Evolutionary conservation across 2,797 vertebrate species (phyloP).

Genomic region (Pangasius macronema): DNA sequence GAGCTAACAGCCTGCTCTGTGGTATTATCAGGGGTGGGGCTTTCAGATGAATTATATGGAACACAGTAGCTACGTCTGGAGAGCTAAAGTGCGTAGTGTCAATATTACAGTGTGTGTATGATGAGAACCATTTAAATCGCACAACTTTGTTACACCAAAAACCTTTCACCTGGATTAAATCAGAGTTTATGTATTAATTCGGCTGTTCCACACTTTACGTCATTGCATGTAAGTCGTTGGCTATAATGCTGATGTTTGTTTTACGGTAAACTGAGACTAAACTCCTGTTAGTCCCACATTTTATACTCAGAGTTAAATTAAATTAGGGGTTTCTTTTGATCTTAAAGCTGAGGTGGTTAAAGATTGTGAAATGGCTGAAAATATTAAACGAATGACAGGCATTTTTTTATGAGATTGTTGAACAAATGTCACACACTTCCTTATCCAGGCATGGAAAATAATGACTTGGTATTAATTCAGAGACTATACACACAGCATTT

Average conservation of each 20-base stretch:
- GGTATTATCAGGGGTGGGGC: constrained; percentile 4
- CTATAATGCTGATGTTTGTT: neutral
- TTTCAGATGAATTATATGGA: neutral
- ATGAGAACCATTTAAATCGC: neutral
- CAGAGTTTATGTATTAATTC: neutral
- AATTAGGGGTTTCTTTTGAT: neutral
- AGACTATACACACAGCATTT: neutral
- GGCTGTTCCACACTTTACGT: neutral
- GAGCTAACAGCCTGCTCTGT: constrained; percentile 2
- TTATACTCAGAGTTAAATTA: neutral
- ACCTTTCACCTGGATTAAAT: neutral
- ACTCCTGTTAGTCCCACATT: neutral
- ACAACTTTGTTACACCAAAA: neutral
- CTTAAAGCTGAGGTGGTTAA: neutral
- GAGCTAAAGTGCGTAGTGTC: neutral
- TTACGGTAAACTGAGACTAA: neutral
- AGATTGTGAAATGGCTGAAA: neutral
- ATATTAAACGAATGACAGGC: neutral
- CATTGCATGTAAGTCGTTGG: neutral
- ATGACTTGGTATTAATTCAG: neutral
- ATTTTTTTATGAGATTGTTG: neutral
- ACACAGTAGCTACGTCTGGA: neutral
- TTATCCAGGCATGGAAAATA: neutral
- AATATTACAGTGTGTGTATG: neutral
- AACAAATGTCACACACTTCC: neutral